phyloP scores from a whole-genome alignment of 2,888 invertebrate species.

The Leucoma salicis region DNA sequence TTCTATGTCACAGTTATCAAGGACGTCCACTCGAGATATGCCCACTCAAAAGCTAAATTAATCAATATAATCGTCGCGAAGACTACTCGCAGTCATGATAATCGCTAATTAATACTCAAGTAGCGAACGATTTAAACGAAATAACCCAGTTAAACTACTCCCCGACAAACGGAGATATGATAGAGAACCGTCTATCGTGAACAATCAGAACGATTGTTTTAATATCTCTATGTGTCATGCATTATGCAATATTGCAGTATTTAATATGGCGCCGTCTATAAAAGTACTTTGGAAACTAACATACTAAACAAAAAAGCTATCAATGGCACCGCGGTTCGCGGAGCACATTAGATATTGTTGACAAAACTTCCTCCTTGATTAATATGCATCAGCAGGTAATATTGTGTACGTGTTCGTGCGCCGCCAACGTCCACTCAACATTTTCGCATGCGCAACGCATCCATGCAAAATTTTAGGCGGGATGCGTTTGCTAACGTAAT shows the following conservation, averaged over 20 bases:
- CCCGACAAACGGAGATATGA: constrained; percentile 51
- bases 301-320: constrained; percentile 61
- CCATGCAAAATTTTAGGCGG: constrained; percentile 81
- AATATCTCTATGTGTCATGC: constrained; percentile 51
- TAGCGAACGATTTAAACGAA: constrained; percentile 65
- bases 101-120: constrained; percentile 74
- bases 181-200: constrained; percentile 41
- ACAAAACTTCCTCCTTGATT: constrained; percentile 80
- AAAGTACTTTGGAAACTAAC: constrained; percentile 55
- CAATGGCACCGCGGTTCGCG: constrained; percentile 75
- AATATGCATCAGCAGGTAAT: constrained; percentile 80
- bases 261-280: constrained; percentile 67
- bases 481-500: constrained; percentile 74
- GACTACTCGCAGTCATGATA: constrained; percentile 67
- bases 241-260: constrained; percentile 67
- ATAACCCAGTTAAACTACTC: constrained; percentile 75
- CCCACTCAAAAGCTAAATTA: constrained; percentile 59
- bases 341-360: constrained; percentile 81
- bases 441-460: constrained; percentile 78
- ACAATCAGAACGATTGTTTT: constrained; percentile 60
- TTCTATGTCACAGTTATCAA: constrained; percentile 40
- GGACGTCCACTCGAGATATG: constrained; percentile 58
- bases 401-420: constrained; percentile 68
- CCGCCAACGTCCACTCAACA: constrained; percentile 46
- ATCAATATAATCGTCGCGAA: constrained; percentile 56